Evolutionary conservation across 1,140 invertebrate species (phyloP).

Genomic region (Drosophila mauritiana): DNA sequence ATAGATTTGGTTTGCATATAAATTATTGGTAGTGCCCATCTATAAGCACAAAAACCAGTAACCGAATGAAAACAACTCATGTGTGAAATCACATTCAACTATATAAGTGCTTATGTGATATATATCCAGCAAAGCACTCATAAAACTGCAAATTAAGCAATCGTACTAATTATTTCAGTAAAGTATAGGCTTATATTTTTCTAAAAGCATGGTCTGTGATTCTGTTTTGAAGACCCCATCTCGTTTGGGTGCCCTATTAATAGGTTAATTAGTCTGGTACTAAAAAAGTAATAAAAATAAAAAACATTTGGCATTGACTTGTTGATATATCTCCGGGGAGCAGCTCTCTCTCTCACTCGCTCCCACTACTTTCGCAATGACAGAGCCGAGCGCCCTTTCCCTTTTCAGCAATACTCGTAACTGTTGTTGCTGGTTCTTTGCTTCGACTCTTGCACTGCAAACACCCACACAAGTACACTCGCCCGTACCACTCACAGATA

Average conservation of each 20-base stretch:
- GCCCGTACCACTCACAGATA: constrained; percentile 7
- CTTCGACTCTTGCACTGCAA: constrained; percentile 32
- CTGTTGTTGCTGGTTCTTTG: constrained; percentile 26
- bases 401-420: constrained; percentile 52
- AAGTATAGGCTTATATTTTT: neutral
- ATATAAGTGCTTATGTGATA: neutral
- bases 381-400: constrained; percentile 54
- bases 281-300: constrained; percentile 11
- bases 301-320: constrained; percentile 44
- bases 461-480: constrained; percentile 46
- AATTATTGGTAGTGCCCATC: neutral
- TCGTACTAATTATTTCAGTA: neutral
- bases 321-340: constrained; percentile 12
- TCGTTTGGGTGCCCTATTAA: constrained; percentile 23
- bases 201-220: neutral
- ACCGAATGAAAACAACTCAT: neutral
- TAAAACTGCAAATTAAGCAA: neutral
- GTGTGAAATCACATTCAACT: neutral
- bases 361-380: constrained; percentile 18
- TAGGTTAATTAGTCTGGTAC: constrained; percentile 45
- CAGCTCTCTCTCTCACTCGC: constrained; percentile 7
- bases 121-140: neutral
- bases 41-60: neutral
- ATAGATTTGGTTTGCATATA: neutral
- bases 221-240: constrained; percentile 3